A percentile compares a stretch with the other conserved stretches of the same genome.
Evolutionary conservation across 2,113 vertebrate species (phyloP).

Genomic region (Fregetta grallaria): DNA sequence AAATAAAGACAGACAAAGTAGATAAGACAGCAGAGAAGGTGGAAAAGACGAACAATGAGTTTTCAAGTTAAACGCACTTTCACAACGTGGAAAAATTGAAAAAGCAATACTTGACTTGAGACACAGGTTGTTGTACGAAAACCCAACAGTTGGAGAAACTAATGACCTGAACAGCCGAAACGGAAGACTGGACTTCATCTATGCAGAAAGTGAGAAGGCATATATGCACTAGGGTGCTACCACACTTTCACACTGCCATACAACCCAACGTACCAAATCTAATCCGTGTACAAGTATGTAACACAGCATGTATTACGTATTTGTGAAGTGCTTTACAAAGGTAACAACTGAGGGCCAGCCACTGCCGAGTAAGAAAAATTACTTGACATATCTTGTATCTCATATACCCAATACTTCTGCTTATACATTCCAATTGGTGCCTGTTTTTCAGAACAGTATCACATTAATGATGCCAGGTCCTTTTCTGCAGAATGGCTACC

Average conservation of each 20-base stretch:
- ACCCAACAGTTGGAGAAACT: neutral
- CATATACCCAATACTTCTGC: neutral
- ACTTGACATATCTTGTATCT: neutral
- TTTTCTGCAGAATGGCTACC: neutral
- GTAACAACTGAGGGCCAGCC: neutral
- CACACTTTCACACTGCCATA: neutral
- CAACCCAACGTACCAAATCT: neutral
- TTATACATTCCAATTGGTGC: neutral
- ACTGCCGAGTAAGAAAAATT: neutral
- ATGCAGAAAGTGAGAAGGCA: neutral
- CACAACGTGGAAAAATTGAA: neutral
- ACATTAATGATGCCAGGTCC: neutral
- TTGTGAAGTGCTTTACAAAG: neutral
- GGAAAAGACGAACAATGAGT: neutral
- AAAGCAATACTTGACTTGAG: neutral
- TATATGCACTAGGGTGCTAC: neutral
- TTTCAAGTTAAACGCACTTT: neutral
- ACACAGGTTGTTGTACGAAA: neutral
- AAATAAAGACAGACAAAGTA: neutral
- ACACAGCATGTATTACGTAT: rapidly evolving
- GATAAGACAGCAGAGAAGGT: neutral
- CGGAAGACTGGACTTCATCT: neutral
- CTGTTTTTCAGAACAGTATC: neutral
- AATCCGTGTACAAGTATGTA: neutral
- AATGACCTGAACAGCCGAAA: neutral